Base-by-base conservation (phyloP, 2,797 vertebrate genomes). In the Gymnodraco acuticeps region DNA sequence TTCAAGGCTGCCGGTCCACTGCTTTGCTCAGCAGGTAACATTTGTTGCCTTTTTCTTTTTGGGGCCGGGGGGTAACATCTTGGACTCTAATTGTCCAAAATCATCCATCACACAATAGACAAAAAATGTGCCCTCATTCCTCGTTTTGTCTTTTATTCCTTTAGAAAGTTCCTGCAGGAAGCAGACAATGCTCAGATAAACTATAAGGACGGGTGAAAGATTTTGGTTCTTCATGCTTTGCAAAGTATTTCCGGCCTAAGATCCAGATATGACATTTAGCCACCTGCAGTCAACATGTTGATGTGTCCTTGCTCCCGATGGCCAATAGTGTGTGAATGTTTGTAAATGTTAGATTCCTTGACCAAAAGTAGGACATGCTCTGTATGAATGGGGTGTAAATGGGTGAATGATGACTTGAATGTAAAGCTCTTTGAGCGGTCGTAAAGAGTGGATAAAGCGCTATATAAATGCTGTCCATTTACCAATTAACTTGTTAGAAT, bases 91-190 rank as follows among this genome's bases (percentile, higher is more conserved):
- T 83, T 83, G 83, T 86, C 53, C 83, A 20, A 51, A 77, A 68
- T 63, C 66, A 59, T 15, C 45, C 64, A 56, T 79, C 46, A 71
- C 52, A 70, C 42, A 80, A 19, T 38, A 68, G 70, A 64, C 59
- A 10, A 75, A 75, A 56, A 87, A 86, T 84, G 64, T 85, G 73
- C 53, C 72, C 78, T 76, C 56, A 78, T 81, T 85, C 53, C 7
- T 56, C 23, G 12, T 56, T 63, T 71, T 73, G 10, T 58, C 11
- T 23, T 67, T 19, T 47, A 38, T 15, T 31, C 46, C 23, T 15
- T 4, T 50, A n/a, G 48, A 27, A 27, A 27, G 27, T 45, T n/a
- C 10, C 64, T 59, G 42, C 52, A 64, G 33, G 58, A 13, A 45
- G 33, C 63, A 65, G 59, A 52, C 0, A 10, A 19, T 0, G 1